Evolutionary conservation across 2,888 invertebrate species (phyloP), one percentile per base, ranked within the genome.

Genomic region (Noctua janthina): DNA sequence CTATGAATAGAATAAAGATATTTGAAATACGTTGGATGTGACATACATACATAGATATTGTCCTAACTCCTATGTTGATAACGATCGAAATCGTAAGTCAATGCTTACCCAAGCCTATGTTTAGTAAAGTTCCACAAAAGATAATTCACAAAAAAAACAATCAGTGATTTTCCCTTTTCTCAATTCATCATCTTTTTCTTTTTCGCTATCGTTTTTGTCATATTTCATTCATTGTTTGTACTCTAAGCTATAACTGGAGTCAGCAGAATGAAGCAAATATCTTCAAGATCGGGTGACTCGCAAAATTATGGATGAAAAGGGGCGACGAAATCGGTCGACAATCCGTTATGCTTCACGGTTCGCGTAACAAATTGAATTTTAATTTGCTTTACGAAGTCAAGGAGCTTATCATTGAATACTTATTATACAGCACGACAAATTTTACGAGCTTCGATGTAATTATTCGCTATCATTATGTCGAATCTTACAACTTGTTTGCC

Each of bases 291-390:
- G 94, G 92, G 93, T 92, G 93, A 95, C 92, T 95, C 93, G 93
- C 92, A 92, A 95, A 95, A 95, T 95, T 94, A 95, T 95, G 93
- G 94, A 94, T 94, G 95, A 95, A 95, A 94, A 93, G 95, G 95
- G 94, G 94, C 94, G 94, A 95, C 94, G 93, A 94, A 96, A 95
- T 94, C 95, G 93, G 94, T 93, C 92, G 94, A 95, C 95, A 96
- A 96, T 96, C 96, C 94, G 95, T 94, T 95, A 94, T 95, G 95
- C 95, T 96, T 96, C 95, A 96, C 94, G 95, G 96, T 94, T 94
- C 94, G 92, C 94, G 91, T 93, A 94, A 95, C 95, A 96, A 96
- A 96, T 96, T 96, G 96, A 96, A 96, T 96, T 96, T 96, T 96
- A 96, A 96, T 96, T 95, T 95, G 95, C 94, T 95, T 95, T 94